Evolutionary conservation across 2,113 vertebrate species (phyloP).

Genomic region (Bufo gargarizans): DNA sequence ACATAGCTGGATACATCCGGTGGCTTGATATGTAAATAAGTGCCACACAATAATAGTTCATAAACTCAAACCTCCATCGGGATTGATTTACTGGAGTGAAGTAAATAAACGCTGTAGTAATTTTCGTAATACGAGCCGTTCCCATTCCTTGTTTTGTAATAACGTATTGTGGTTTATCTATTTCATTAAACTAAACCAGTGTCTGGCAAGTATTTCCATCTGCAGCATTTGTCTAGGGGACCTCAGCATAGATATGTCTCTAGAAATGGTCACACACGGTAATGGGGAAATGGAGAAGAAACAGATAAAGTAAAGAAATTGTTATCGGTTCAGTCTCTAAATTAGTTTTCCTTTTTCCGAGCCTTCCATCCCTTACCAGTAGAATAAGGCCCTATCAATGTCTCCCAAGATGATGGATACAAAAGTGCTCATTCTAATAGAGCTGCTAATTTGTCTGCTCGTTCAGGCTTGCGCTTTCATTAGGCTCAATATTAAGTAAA

Average conservation of each 20-base stretch:
- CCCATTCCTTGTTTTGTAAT: conserved; percentile 45
- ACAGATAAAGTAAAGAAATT: conserved; percentile 28
- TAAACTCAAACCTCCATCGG: conserved; percentile 53
- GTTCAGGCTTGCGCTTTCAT: neutral
- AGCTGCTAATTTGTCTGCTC: conserved; percentile 21
- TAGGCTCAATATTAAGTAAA: neutral
- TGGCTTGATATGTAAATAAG: conserved; percentile 57
- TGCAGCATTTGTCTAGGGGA: conserved; percentile 32
- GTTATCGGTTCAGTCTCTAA: conserved; percentile 33
- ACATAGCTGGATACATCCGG: conserved; percentile 52
- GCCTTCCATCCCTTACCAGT: conserved; percentile 25
- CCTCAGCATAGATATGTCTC: conserved; percentile 29
- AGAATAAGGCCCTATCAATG: conserved; percentile 28
- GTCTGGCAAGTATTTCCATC: conserved; percentile 46
- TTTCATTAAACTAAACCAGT: conserved; percentile 51
- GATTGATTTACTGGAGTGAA: conserved; percentile 57
- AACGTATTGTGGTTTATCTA: conserved; percentile 53
- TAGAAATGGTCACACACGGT: conserved; percentile 41
- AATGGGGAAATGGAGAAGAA: conserved; percentile 35
- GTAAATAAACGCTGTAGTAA: conserved; percentile 55
- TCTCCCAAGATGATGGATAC: conserved; percentile 27
- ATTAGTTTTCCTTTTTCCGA: conserved; percentile 34
- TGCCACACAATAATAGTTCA: conserved; percentile 54
- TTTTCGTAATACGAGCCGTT: conserved; percentile 41
- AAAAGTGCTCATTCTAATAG: conserved; percentile 18